These are phyloP conservation scores for Abramis brama DNA, from an alignment of 2,113 vertebrate genomes.

Conservation along the genomic window DNA sequence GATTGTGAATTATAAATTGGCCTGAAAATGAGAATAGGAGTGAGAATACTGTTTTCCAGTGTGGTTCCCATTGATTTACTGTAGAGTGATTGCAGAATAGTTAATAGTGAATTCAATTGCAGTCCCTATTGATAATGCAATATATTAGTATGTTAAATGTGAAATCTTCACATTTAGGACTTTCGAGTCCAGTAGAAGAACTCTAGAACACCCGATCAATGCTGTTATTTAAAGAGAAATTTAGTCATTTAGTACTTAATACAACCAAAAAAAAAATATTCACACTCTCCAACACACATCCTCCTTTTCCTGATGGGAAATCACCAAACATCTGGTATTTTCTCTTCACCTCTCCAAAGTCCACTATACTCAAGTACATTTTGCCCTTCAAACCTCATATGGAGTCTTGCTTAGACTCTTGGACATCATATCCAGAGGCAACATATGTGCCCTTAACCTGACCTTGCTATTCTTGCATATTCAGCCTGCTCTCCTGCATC, in stretches of 20 bases:
- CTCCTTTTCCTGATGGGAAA: conserved; percentile 10
- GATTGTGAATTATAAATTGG: neutral
- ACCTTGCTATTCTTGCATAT: conserved; percentile 42
- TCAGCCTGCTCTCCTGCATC: conserved; percentile 29
- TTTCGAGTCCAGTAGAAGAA: neutral
- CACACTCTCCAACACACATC: conserved; percentile 2
- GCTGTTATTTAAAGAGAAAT: neutral
- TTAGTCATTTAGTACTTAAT: neutral
- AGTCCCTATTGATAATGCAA: conserved; percentile 3
- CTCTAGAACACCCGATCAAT: neutral
- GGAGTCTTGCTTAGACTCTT: conserved; percentile 37
- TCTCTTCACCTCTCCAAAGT: neutral
- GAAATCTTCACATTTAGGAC: neutral
- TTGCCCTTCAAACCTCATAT: conserved; percentile 47
- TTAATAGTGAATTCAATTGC: neutral
- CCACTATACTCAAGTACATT: conserved; percentile 19
- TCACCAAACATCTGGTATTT: conserved; percentile 44
- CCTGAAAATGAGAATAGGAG: neutral
- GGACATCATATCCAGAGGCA: conserved; percentile 26
- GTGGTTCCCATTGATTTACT: neutral
- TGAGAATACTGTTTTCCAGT: neutral
- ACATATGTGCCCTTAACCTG: conserved; percentile 34
- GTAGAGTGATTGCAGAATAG: neutral
- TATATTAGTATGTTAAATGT: conserved; percentile 1
- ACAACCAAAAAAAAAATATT: neutral